These are phyloP conservation scores for Lepidurus arcticus DNA, from an alignment of 1,140 invertebrate genomes.

Conservation along the genomic window DNA sequence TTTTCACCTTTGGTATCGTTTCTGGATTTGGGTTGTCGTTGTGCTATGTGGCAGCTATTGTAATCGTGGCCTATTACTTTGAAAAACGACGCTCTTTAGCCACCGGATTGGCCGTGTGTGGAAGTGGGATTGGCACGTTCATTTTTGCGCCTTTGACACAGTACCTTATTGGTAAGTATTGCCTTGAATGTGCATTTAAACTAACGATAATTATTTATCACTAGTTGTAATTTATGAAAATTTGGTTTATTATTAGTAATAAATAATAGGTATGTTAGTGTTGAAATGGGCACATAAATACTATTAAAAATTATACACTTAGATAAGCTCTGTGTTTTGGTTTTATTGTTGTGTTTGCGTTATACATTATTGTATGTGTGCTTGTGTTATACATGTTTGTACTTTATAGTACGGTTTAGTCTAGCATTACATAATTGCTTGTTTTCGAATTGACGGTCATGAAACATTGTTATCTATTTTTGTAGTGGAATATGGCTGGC, in stretches of 20 bases:
- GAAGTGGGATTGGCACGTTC: slow-evolving; percentile 82
- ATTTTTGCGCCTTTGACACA: slow-evolving; percentile 83
- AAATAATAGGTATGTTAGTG: too few relatives aligned
- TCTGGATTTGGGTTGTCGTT: slow-evolving; percentile 79
- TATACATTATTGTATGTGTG: too few relatives aligned
- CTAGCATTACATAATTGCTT: too few relatives aligned
- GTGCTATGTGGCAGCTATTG: slow-evolving; percentile 75
- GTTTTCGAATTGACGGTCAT: too few relatives aligned
- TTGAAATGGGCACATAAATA: too few relatives aligned
- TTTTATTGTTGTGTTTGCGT: too few relatives aligned
- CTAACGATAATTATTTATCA: not conserved
- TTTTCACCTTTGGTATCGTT: slow-evolving; percentile 77
- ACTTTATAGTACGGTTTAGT: too few relatives aligned
- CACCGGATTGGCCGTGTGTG: slow-evolving; percentile 86
- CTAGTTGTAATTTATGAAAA: slow-evolving; percentile 27
- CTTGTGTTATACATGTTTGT: too few relatives aligned
- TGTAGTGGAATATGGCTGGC: slow-evolving; percentile 68
- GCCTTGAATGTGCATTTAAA: too few relatives aligned
- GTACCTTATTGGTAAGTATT: slow-evolving; percentile 52
- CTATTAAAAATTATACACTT: too few relatives aligned
- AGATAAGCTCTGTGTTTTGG: too few relatives aligned
- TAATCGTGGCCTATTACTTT: slow-evolving; percentile 94
- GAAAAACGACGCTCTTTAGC: slow-evolving; percentile 85
- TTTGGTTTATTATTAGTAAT: too few relatives aligned
- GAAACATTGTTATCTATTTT: not conserved